A percentile compares a stretch with the other conserved stretches of the same genome.
These are phyloP conservation scores for Sitta carolinensis DNA, from an alignment of 2,797 vertebrate genomes.

Conservation along the genomic window DNA sequence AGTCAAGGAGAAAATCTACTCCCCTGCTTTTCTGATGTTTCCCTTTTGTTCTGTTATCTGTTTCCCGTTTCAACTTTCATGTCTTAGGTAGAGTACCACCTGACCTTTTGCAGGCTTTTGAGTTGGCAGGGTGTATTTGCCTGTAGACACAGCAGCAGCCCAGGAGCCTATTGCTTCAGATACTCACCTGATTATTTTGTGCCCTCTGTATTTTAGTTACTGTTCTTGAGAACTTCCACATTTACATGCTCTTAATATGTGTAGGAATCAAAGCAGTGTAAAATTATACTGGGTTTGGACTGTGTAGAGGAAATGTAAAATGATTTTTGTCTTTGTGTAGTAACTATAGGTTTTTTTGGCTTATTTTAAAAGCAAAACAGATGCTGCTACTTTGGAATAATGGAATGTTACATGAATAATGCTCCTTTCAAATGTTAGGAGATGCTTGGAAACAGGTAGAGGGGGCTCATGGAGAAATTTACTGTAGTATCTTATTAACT, in stretches of 20 bases:
- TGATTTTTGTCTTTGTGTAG: not conserved
- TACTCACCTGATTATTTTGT: not conserved
- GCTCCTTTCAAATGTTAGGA: not conserved
- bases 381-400: not conserved
- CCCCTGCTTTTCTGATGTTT: not conserved
- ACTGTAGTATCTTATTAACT: not conserved
- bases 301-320: not conserved
- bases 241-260: not conserved
- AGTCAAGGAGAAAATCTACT: not conserved
- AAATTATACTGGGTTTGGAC: not conserved
- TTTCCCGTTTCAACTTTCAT: not conserved
- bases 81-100: not conserved
- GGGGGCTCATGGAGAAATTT: not conserved
- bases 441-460: not conserved
- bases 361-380: not conserved
- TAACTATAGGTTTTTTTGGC: not conserved
- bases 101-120: not conserved
- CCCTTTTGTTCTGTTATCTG: not conserved
- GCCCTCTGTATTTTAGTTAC: not conserved
- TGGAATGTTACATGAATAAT: not conserved
- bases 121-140: not conserved
- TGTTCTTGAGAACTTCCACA: not conserved
- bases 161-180: not conserved
- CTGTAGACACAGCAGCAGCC: not conserved
- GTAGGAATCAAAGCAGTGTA: not conserved